Conservation (phyloP, 1,140 invertebrate genomes). For the Rhagoletis zephyria region DNA sequence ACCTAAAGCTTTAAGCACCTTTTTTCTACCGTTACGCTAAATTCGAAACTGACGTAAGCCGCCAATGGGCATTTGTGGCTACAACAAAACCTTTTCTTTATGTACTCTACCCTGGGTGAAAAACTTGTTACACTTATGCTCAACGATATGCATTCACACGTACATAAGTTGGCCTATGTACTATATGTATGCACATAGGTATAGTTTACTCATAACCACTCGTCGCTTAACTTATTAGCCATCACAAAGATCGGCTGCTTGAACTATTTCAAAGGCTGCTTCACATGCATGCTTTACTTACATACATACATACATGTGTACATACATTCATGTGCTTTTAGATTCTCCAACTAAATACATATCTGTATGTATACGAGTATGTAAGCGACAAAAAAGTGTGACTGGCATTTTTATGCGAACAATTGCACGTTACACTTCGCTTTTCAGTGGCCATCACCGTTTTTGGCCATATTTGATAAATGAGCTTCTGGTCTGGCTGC, state of each 20-base stretch:
- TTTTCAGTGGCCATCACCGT: slow-evolving; percentile 34
- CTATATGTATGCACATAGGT: no score
- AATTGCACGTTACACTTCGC: slow-evolving; percentile 2
- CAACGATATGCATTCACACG: neutral
- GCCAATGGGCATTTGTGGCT: neutral
- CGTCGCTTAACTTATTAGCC: no score
- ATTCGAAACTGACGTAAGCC: slow-evolving; percentile 9
- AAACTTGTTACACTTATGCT: neutral
- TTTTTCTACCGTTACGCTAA: slow-evolving; percentile 26
- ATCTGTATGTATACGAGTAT: no score
- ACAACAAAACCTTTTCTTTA: neutral
- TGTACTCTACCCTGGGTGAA: neutral
- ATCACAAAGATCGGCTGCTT: no score
- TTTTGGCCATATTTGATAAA: slow-evolving; percentile 41
- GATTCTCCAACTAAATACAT: neutral
- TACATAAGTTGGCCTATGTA: neutral
- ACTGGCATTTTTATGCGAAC: slow-evolving; percentile 18
- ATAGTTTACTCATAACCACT: no score
- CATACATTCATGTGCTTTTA: neutral
- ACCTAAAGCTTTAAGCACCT: no score
- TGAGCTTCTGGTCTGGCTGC: neutral
- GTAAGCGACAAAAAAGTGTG: neutral
- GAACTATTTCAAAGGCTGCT: no score
- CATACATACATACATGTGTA: neutral
- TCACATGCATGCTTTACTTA: neutral